Base-by-base conservation (phyloP, 2,113 vertebrate species). In the Chamaetylas fuelleborni region DNA sequence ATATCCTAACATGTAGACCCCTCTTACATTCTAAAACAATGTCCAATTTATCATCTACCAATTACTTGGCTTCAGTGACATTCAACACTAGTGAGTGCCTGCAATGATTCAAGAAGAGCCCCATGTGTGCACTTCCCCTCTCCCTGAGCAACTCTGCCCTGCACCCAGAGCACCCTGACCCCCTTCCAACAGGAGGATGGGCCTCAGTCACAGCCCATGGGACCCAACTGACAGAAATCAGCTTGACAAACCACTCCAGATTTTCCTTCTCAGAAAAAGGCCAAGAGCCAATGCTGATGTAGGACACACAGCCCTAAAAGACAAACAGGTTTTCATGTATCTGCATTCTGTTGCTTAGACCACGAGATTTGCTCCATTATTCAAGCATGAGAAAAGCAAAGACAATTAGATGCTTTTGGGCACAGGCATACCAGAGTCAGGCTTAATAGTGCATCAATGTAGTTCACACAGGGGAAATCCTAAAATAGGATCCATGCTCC, bases 101-200 rank as follows among this genome's bases (percentile, higher is more conserved):
- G 36, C 20, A 5, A 25, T 6, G 36, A 17, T 23, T 78, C 15
- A 17, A 40, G 25, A 11, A 24, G 22, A 87, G 14, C 8, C 12
- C 47, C 38, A 8, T 0, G 0, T 9, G 7, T 42, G 42, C 24
- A n/a, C 22, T 66, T 53, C 19, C 1, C 7, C n/a, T 61, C 26
- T 64, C 40, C 42, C 81, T 31, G 38, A 54, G 79, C 9, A 13
- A 24, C 73, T 60, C n/a, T 23, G 50, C 50, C 19, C 56, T 43
- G 53, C 61, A 48, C 22, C 34, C 47, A 31, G 47, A 7, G 43
- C 51, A 58, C 15, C 28, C 8, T 31, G 8, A 36, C 6, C 34
- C 51, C 19, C 11, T 40, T 42, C 34, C 5, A 23, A 8, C 23
- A 45, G 19, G 12, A 82, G 9, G 8, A 18, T 6, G 40, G 4